Evolutionary conservation across 2,113 vertebrate species (phyloP), one percentile per base, ranked within the genome.

Genomic region (Centropristis striata): DNA sequence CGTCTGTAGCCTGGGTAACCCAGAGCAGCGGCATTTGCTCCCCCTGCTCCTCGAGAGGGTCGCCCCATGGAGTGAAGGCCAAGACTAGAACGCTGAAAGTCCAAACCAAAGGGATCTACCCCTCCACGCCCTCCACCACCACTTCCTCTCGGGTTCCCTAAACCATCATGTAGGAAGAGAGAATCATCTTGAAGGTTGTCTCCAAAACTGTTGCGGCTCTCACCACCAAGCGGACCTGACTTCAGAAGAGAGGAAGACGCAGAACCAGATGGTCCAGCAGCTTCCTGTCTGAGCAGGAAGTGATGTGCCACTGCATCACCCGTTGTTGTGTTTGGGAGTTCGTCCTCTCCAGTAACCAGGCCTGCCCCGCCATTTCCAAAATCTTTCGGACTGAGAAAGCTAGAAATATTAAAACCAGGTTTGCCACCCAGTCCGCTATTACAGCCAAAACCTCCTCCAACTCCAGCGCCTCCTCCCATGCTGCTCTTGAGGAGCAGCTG

Each of bases 261-360:
- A 0, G 94, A 71, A 20, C 95, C 90, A 10, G 95, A 93, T 0
- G 86, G 67, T 3, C 85, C 74, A 0, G 95, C 89, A 0, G 95
- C 89, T 68, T 97, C 96, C 0, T 96, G 94, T 58, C 97, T 95
- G 75, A 98, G 88, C 87, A 98, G 86, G 49, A 96, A 99, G 11
- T 96, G 86, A 59, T 89, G 92, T 3, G 95, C 85, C 4, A 96
- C 96, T 0, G 94, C 81, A 50, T 98, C 97, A 68, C 96, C 94
- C 25, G 96, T 98, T 0, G 97, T 99, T 8, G 98, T 97, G 86
- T 98, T 99, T 13, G 97, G 97, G 86, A 98, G 94, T 79, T 96
- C 95, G 47, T 97, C 95, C 0, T 96, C 96, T 0, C 86, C 94
- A 36, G 80, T 90, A 8, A 96, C 96, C 81, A 90, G 75, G 58